A percentile compares a stretch with the other conserved stretches of the same genome.
Evolutionary conservation across 2,888 invertebrate genomes (phyloP).

Genomic region (Troides helena): DNA sequence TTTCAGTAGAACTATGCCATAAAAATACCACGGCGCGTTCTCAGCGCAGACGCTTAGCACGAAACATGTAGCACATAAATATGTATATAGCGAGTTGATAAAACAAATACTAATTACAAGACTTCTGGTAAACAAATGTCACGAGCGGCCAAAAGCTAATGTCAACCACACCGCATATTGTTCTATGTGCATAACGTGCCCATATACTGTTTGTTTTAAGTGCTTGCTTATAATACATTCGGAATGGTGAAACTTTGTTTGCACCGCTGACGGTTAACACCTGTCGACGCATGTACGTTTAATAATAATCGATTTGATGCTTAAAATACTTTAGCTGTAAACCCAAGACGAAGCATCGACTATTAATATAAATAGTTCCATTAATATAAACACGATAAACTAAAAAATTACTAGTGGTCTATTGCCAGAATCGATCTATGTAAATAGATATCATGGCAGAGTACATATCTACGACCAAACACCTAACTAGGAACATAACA

Average conservation of each 20-base stretch:
- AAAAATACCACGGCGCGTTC: conserved; percentile 27
- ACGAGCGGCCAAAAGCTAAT: conserved; percentile 42
- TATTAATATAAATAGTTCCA: not conserved
- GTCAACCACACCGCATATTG: conserved; percentile 38
- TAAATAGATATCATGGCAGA: no score
- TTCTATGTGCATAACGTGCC: conserved; percentile 30
- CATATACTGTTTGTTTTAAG: conserved; percentile 47
- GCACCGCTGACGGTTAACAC: conserved; percentile 60
- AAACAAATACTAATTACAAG: conserved; percentile 28
- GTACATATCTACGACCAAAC: no score
- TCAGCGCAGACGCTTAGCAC: conserved; percentile 20
- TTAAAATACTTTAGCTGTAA: not conserved
- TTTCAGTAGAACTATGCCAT: conserved; percentile 28
- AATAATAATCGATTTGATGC: conserved; percentile 18
- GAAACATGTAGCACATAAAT: conserved; percentile 20
- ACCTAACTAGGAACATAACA: no score
- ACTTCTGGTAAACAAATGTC: conserved; percentile 44
- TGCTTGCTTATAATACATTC: conserved; percentile 45
- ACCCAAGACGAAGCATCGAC: conserved; percentile 1
- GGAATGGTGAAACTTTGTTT: conserved; percentile 62
- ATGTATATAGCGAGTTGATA: conserved; percentile 21
- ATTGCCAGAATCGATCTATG: not conserved
- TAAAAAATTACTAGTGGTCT: not conserved
- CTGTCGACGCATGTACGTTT: conserved; percentile 39
- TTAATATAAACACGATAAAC: not conserved